A percentile compares a stretch with the other conserved stretches of the same genome.
phyloP scores from a whole-genome alignment of 2,888 invertebrate species.

The Limenitis camilla region DNA sequence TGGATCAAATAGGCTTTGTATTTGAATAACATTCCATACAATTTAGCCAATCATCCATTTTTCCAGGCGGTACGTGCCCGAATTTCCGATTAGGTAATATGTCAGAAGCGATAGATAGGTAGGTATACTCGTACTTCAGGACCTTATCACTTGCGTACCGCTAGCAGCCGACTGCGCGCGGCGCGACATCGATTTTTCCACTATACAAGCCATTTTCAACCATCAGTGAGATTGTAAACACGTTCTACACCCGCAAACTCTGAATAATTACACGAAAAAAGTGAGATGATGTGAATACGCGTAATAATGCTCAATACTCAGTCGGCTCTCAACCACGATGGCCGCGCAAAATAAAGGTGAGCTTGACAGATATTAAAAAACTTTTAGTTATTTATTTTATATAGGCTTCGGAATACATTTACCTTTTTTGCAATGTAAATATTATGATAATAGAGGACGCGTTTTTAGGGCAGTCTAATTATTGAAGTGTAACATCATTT shows the following conservation, averaged over 20 bases:
- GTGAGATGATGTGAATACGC: conserved; percentile 47
- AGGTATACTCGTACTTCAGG: conserved; percentile 23
- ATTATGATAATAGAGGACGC: conserved; percentile 28
- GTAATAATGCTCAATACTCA: conserved; percentile 51
- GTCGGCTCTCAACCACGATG: conserved; percentile 45
- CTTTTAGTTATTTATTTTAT: background rate
- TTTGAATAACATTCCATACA: conserved; percentile 22
- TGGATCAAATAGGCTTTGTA: conserved; percentile 12
- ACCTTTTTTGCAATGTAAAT: conserved; percentile 30
- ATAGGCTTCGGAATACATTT: conserved; percentile 9
- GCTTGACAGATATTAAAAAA: conserved; percentile 15
- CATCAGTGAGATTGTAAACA: conserved; percentile 60
- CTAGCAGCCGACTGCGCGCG: conserved; percentile 57
- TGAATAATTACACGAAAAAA: conserved; percentile 26
- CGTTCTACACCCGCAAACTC: conserved; percentile 41
- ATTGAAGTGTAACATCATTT: conserved; percentile 37
- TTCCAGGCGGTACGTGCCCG: conserved; percentile 29
- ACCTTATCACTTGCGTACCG: conserved; percentile 50
- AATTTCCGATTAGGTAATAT: conserved; percentile 32
- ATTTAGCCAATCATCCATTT: conserved; percentile 28
- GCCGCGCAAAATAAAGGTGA: conserved; percentile 67
- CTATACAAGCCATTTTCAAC: conserved; percentile 60
- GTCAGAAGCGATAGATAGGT: conserved; percentile 32
- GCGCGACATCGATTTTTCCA: conserved; percentile 67
- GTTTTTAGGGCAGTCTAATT: conserved; percentile 35